Percentiles rank a stretch among this genome's conserved stretches.
Evolutionary conservation across 2,888 invertebrate genomes (phyloP).

Genomic region (Cistogaster globosa): DNA sequence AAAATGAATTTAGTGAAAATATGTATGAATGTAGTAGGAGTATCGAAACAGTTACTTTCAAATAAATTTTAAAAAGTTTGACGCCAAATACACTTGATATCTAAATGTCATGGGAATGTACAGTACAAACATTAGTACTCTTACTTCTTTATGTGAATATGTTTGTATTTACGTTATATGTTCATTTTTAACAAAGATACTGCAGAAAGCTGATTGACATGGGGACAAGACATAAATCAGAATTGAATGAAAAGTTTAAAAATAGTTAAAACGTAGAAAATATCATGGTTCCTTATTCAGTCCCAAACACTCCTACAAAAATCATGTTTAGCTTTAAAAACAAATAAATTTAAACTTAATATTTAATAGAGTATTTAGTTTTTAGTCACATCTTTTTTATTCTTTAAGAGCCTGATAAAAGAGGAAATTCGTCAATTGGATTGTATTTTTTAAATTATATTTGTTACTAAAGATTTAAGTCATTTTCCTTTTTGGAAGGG

Average conservation of each 20-base stretch:
- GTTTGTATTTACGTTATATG: background rate
- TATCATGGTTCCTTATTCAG: constrained; percentile 25
- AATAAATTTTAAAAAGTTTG: constrained; percentile 36
- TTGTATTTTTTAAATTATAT: no score
- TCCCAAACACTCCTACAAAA: constrained; percentile 20
- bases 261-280: constrained; percentile 27
- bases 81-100: constrained; percentile 54
- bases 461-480: no score
- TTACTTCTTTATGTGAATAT: background rate
- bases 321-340: background rate
- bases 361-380: background rate
- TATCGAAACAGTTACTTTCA: constrained; percentile 24
- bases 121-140: constrained; percentile 1
- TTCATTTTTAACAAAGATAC: constrained; percentile 20
- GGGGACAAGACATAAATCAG: constrained; percentile 45
- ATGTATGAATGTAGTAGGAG: constrained; percentile 5
- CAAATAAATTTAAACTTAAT: background rate
- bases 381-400: background rate
- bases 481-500: no score
- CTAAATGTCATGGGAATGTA: constrained; percentile 55
- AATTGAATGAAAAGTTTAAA: constrained; percentile 36
- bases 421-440: no score
- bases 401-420: background rate
- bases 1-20: constrained; percentile 13
- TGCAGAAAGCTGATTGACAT: constrained; percentile 41